These are phyloP conservation scores for Eulemur macaco DNA, from an alignment of 2,113 vertebrate genomes.

Conservation along the genomic window DNA sequence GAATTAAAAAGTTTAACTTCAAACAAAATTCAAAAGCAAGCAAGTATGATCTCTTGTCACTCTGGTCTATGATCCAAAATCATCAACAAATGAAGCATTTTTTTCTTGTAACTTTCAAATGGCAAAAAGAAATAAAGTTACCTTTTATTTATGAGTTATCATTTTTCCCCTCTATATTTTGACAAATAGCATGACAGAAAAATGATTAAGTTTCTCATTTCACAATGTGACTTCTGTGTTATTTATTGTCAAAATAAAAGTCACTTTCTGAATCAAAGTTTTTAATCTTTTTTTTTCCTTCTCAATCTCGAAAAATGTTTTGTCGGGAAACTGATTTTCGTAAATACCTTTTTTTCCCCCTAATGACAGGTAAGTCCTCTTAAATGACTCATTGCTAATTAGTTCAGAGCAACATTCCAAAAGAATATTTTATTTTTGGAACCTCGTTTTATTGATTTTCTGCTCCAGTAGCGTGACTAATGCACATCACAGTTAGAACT, in stretches of 20 bases:
- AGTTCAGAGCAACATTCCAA: slow-evolving; percentile 76
- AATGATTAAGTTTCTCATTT: slow-evolving; percentile 86
- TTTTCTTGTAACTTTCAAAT: slow-evolving; percentile 52
- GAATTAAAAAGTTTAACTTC: slow-evolving; percentile 29
- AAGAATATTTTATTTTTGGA: slow-evolving; percentile 81
- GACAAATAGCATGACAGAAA: slow-evolving; percentile 81
- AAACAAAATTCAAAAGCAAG: slow-evolving; percentile 32
- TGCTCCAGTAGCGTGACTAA: slow-evolving; percentile 79
- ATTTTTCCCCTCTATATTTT: slow-evolving; percentile 82
- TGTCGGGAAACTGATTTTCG: slow-evolving; percentile 51
- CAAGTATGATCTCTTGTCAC: neutral
- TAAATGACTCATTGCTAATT: slow-evolving; percentile 80
- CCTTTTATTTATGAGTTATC: slow-evolving; percentile 79
- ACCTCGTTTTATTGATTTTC: slow-evolving; percentile 79
- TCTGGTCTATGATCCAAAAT: slow-evolving; percentile 30
- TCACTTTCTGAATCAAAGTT: slow-evolving; percentile 79
- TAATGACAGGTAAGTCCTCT: slow-evolving; percentile 78
- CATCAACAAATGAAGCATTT: slow-evolving; percentile 66
- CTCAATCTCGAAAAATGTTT: slow-evolving; percentile 35
- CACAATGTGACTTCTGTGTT: slow-evolving; percentile 85
- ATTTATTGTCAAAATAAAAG: slow-evolving; percentile 86
- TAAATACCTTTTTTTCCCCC: slow-evolving; percentile 35
- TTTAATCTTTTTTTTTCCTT: slow-evolving; percentile 43
- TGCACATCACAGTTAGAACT: slow-evolving; percentile 72
- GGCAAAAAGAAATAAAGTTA: slow-evolving; percentile 74